phyloP scores from a whole-genome alignment of 2,888 invertebrate genomes.

The Parelbella ahira region DNA sequence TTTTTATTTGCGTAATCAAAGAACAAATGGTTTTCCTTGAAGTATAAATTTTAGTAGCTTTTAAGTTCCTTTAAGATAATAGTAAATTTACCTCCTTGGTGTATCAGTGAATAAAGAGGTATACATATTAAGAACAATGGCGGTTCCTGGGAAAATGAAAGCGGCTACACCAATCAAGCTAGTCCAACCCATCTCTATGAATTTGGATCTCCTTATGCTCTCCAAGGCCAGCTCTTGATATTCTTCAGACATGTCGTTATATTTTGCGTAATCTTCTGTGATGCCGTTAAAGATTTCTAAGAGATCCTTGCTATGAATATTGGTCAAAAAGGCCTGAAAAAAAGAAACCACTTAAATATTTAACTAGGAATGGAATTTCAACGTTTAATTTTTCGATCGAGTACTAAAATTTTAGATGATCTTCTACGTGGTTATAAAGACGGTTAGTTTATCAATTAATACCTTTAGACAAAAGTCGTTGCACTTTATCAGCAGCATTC shows the following conservation, averaged over 20 bases:
- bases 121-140: slow-evolving; percentile 28
- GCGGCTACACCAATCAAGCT: slow-evolving; percentile 17
- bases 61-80: too few relatives aligned
- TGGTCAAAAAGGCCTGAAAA: slow-evolving; percentile 28
- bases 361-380: too few relatives aligned
- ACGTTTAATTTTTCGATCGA: too few relatives aligned
- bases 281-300: slow-evolving; percentile 28
- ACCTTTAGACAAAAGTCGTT: too few relatives aligned
- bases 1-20: too few relatives aligned
- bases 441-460: too few relatives aligned
- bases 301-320: slow-evolving; percentile 28
- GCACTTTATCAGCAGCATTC: too few relatives aligned
- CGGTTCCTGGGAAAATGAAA: slow-evolving; percentile 27
- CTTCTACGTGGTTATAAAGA: too few relatives aligned
- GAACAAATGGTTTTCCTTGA: background rate
- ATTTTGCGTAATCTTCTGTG: slow-evolving; percentile 29
- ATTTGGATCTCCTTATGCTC: slow-evolving; percentile 26
- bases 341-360: too few relatives aligned
- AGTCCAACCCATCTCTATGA: slow-evolving; percentile 30
- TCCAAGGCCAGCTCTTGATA: slow-evolving; percentile 25
- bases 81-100: slow-evolving; percentile 24
- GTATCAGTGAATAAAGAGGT: slow-evolving; percentile 28
- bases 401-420: too few relatives aligned
- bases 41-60: background rate
- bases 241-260: slow-evolving; percentile 29